Evolutionary conservation across 2,888 invertebrate species (phyloP).

Genomic region (Habrosyne pyritoides): DNA sequence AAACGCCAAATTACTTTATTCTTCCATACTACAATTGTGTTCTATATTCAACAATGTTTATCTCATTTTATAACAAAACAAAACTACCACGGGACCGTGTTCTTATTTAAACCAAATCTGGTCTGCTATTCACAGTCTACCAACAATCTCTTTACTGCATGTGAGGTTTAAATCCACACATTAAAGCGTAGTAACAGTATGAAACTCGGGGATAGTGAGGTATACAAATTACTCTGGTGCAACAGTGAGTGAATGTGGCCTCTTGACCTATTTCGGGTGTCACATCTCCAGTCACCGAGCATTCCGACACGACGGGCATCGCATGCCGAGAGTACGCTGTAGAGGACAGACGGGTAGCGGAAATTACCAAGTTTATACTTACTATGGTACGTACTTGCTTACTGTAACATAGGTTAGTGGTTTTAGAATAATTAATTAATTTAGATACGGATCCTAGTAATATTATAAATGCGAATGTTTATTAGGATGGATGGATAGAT

Average conservation of each 20-base stretch:
- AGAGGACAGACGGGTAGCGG: neutral
- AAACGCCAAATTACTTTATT: no score
- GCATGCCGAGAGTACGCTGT: slow-evolving; percentile 12
- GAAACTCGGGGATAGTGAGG: slow-evolving; percentile 23
- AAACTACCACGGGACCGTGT: neutral
- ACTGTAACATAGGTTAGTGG: neutral
- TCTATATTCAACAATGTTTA: neutral
- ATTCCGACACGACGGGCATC: slow-evolving; percentile 25
- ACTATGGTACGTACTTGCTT: neutral
- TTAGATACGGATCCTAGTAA: no score
- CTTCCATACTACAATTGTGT: no score
- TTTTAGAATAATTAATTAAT: neutral
- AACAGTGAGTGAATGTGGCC: slow-evolving; percentile 50
- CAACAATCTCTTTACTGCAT: neutral
- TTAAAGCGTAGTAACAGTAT: neutral
- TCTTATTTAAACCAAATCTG: neutral
- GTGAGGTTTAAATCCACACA: neutral
- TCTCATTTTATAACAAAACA: neutral
- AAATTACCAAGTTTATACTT: neutral
- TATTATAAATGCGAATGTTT: no score
- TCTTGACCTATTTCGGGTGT: slow-evolving; percentile 67
- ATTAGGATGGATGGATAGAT: no score
- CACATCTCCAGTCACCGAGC: slow-evolving; percentile 37
- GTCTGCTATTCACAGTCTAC: neutral
- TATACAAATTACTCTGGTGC: slow-evolving; percentile 56